phyloP scores from a whole-genome alignment of 2,888 invertebrate genomes.

The Apantesis nais region DNA sequence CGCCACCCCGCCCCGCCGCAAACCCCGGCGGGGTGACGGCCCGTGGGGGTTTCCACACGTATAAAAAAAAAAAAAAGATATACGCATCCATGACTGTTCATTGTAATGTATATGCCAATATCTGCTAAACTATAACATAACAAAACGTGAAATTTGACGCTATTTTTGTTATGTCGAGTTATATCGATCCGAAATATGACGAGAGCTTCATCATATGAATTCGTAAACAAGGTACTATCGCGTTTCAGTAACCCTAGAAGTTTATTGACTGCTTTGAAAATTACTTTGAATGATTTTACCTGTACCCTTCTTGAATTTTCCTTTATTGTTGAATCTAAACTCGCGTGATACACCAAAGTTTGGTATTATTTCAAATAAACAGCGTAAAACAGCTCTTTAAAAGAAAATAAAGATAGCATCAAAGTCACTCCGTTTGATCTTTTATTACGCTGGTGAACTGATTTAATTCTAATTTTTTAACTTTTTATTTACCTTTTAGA shows the following conservation, averaged over 20 bases:
- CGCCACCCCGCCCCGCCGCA: too few species aligned
- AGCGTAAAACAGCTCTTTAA: conserved; percentile 5
- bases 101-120: too few species aligned
- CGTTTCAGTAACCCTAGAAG: conserved; percentile 20
- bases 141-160: not conserved
- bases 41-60: too few species aligned
- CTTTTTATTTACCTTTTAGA: not conserved
- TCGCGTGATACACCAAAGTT: not conserved
- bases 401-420: not conserved
- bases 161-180: conserved; percentile 2
- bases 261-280: conserved; percentile 21
- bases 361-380: not conserved
- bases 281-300: conserved; percentile 19
- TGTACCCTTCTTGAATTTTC: too few species aligned
- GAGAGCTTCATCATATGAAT: conserved; percentile 15
- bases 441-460: not conserved
- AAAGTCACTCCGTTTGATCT: not conserved
- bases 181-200: conserved; percentile 11
- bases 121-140: not conserved
- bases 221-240: conserved; percentile 19
- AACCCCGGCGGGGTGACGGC: too few species aligned
- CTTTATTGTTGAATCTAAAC: conserved; percentile 8
- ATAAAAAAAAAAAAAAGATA: too few species aligned
- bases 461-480: not conserved
- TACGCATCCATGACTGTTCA: too few species aligned